phyloP scores from a whole-genome alignment of 2,888 invertebrate species.

The Thecophora atra region DNA sequence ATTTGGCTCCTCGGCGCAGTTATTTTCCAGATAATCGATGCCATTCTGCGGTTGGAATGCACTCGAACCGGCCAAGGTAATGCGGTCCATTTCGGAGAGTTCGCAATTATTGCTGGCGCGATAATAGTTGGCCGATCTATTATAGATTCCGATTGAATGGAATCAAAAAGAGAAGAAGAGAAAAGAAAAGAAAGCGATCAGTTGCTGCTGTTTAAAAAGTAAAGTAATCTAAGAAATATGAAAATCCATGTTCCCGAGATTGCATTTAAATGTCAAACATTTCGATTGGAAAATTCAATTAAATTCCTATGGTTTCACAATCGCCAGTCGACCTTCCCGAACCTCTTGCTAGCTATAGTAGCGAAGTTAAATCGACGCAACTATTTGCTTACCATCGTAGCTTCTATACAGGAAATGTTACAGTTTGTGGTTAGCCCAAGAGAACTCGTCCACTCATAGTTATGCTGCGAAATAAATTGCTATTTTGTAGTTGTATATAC shows the following conservation, averaged over 20 bases:
- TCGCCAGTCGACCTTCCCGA: too few relatives aligned
- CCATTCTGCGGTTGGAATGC: conserved; percentile 77
- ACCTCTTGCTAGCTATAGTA: too few relatives aligned
- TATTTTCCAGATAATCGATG: conserved; percentile 88
- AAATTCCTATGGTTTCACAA: neutral
- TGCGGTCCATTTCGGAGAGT: conserved; percentile 90
- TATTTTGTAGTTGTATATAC: neutral
- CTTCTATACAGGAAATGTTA: conserved; percentile 23
- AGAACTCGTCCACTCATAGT: neutral
- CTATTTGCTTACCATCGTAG: too few relatives aligned
- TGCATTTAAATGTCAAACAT: conserved; percentile 34
- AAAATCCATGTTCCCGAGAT: conserved; percentile 27
- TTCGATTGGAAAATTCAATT: conserved; percentile 31
- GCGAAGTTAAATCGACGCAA: neutral
- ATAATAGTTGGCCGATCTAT: conserved; percentile 92
- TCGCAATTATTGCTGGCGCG: conserved; percentile 86
- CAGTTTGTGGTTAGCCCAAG: neutral
- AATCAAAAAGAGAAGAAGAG: conserved; percentile 21
- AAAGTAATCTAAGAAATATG: conserved; percentile 24
- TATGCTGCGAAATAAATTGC: neutral
- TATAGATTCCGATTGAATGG: too few relatives aligned
- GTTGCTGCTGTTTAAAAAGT: conserved; percentile 23
- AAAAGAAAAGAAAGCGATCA: conserved; percentile 30
- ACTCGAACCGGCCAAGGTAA: conserved; percentile 85
- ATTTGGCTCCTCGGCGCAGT: conserved; percentile 91